Evolutionary conservation across 2,888 invertebrate genomes (phyloP).

Genomic region (Drosophila kambysellisi): DNA sequence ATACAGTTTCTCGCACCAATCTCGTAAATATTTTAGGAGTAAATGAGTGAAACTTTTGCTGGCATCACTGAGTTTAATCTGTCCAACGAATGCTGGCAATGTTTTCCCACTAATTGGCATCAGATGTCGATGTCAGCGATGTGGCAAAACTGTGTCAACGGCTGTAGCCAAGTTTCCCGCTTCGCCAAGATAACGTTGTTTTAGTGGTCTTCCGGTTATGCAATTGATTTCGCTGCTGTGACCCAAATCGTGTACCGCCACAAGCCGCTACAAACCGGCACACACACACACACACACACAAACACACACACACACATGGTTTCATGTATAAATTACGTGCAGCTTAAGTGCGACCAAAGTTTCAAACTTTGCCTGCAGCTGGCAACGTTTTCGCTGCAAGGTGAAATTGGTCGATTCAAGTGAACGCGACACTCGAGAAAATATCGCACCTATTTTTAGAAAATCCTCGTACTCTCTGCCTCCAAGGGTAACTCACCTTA

Average conservation of each 20-base stretch:
- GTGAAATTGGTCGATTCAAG: neutral
- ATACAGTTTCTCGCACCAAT: neutral
- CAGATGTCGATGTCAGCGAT: constrained; percentile 1
- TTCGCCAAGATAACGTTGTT: constrained; percentile 14
- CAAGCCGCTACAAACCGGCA: constrained; percentile 19
- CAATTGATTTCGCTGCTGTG: constrained; percentile 73
- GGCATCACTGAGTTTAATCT: neutral
- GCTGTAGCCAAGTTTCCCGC: constrained; percentile 7
- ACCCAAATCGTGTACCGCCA: constrained; percentile 56
- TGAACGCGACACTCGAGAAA: neutral
- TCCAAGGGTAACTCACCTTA: no score
- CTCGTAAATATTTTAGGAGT: neutral
- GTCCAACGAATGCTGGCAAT: neutral
- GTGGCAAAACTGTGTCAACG: constrained; percentile 11
- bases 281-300: constrained; percentile 15
- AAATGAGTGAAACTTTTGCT: neutral
- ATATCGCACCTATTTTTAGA: neutral
- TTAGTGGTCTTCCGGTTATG: constrained; percentile 18
- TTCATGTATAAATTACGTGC: constrained; percentile 65
- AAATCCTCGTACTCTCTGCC: neutral
- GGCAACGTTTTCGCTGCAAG: neutral
- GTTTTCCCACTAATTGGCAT: neutral
- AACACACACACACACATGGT: constrained; percentile 9
- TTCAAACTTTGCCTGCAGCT: constrained; percentile 45
- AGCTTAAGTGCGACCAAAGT: constrained; percentile 46